A percentile compares a stretch with the other conserved stretches of the same genome.
phyloP scores from a whole-genome alignment of 2,888 invertebrate genomes.

The Prenolepis imparis region DNA sequence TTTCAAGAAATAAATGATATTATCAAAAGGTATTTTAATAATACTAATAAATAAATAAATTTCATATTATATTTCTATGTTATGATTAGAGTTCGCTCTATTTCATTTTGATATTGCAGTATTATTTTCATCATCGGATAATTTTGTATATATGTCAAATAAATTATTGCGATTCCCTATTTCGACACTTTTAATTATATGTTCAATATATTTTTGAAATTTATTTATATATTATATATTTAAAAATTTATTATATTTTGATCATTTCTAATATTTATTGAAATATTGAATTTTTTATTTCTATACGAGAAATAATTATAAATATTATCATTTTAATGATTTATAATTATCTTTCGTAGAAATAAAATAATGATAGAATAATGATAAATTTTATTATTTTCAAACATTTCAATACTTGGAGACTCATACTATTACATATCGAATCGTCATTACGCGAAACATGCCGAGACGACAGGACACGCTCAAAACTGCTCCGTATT shows the following conservation, averaged over 20 bases:
- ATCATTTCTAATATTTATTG: background rate
- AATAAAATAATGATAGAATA: too few relatives aligned
- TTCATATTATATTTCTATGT: background rate
- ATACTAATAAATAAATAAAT: constrained; percentile 1
- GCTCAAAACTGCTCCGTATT: background rate
- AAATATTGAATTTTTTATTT: background rate
- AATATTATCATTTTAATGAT: too few relatives aligned
- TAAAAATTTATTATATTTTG: background rate
- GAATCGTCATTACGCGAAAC: too few relatives aligned
- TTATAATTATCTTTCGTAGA: too few relatives aligned
- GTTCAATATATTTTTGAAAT: background rate
- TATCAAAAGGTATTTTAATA: background rate
- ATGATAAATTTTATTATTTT: too few relatives aligned
- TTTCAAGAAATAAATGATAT: background rate
- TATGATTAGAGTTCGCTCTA: background rate
- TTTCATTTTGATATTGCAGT: constrained; percentile 1
- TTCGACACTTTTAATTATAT: background rate
- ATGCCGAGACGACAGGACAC: too few relatives aligned
- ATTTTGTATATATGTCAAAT: background rate
- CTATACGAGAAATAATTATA: background rate
- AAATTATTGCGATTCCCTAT: background rate
- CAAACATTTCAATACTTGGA: too few relatives aligned
- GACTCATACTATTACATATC: too few relatives aligned
- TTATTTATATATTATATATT: background rate
- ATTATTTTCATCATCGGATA: background rate